Evolutionary conservation across 1,140 invertebrate genomes (phyloP).

Genomic region (Drosophila obscura): DNA sequence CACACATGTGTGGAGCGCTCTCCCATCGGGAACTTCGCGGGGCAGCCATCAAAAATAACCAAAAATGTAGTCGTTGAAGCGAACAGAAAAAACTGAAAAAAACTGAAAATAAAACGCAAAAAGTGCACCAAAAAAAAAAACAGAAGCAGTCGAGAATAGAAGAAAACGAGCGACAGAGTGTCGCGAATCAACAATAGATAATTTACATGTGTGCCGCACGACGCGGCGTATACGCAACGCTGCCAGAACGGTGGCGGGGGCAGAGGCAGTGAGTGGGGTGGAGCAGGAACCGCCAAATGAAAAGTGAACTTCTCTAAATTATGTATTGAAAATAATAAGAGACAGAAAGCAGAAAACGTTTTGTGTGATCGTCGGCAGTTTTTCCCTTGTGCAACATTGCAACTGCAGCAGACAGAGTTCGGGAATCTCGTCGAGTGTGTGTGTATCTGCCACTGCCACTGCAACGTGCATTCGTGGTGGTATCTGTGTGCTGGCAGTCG

Average conservation of each 20-base stretch:
- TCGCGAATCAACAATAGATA: constrained; percentile 35
- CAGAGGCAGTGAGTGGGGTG: not conserved
- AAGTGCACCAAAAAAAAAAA: constrained; percentile 38
- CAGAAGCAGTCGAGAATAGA: constrained; percentile 31
- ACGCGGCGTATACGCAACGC: constrained; percentile 64
- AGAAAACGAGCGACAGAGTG: constrained; percentile 35
- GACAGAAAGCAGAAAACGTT: not conserved
- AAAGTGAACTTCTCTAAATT: constrained; percentile 17
- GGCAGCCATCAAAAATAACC: constrained; percentile 47
- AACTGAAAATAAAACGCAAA: constrained; percentile 48
- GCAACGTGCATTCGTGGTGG: constrained; percentile 7
- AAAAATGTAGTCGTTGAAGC: constrained; percentile 44
- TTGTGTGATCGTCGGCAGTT: constrained; percentile 61
- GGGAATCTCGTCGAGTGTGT: constrained; percentile 30
- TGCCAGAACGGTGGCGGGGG: not conserved
- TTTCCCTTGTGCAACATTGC: constrained; percentile 44
- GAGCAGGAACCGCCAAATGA: constrained; percentile 43
- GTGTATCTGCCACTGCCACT: constrained; percentile 47
- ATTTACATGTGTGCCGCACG: constrained; percentile 24
- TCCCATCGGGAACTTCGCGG: constrained; percentile 32
- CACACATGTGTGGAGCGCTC: constrained; percentile 37
- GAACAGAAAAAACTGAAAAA: constrained; percentile 11
- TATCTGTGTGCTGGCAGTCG: constrained; percentile 33
- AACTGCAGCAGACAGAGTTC: constrained; percentile 46
- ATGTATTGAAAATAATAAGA: constrained; percentile 6